Conservation (phyloP, 2,113 vertebrate species). For the Chloropsis hardwickii region DNA sequence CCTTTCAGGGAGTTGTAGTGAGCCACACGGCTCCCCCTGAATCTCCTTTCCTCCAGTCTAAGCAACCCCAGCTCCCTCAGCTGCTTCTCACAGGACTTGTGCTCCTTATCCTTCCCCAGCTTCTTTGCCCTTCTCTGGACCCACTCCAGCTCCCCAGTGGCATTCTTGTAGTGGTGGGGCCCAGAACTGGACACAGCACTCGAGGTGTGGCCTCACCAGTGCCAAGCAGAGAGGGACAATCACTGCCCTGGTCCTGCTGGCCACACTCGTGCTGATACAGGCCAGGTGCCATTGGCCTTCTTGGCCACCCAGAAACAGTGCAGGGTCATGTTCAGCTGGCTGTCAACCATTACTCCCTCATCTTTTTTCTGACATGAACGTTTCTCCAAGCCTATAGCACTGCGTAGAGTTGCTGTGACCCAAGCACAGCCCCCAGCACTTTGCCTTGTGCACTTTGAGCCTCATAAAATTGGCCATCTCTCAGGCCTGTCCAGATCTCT, state of each 20-base stretch:
- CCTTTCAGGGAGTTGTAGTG: background rate
- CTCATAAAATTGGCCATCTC: background rate
- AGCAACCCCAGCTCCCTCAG: background rate
- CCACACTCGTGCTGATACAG: background rate
- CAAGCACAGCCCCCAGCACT: background rate
- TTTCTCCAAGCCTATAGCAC: background rate
- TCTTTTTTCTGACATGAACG: background rate
- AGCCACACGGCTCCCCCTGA: rapidly evolving
- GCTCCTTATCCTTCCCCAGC: background rate
- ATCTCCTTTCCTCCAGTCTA: background rate
- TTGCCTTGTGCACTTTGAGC: background rate
- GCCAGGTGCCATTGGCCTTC: background rate
- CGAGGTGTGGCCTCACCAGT: rapidly evolving
- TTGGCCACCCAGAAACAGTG: background rate
- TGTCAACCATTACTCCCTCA: background rate
- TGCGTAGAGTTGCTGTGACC: background rate
- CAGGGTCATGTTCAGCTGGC: background rate
- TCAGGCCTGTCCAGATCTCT: background rate
- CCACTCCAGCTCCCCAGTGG: rapidly evolving
- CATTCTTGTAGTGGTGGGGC: background rate
- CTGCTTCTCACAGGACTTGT: background rate
- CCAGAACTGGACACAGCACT: background rate
- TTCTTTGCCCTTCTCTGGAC: background rate
- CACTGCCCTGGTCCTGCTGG: background rate
- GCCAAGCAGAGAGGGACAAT: rapidly evolving